Evolutionary conservation across 2,888 invertebrate genomes (phyloP).

Genomic region (Crossocerus cetratus): DNA sequence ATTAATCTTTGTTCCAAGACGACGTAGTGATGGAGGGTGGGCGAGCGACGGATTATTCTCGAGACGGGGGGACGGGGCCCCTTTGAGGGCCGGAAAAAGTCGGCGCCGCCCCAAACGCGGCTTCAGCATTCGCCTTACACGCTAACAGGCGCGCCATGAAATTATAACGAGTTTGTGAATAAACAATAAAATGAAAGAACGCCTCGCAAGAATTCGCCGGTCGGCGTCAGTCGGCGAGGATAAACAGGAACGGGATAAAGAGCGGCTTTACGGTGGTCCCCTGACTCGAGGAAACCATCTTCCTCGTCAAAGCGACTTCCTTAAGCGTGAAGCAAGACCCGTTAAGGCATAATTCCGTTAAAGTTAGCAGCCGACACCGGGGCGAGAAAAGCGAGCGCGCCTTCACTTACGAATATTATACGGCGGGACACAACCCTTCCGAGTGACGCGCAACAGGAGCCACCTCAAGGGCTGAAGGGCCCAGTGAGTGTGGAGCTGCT

Average conservation of each 20-base stretch:
- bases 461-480: not conserved
- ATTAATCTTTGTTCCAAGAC: not conserved
- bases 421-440: conserved; percentile 49
- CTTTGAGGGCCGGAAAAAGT: conserved; percentile 31
- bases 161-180: conserved; percentile 43
- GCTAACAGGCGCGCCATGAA: conserved; percentile 40
- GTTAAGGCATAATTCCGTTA: conserved; percentile 56
- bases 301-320: conserved; percentile 42
- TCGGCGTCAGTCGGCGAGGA: conserved; percentile 23
- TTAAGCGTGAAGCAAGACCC: conserved; percentile 38
- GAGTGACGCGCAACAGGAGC: not conserved
- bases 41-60: conserved; percentile 8
- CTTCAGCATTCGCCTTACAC: conserved; percentile 32
- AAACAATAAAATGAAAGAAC: conserved; percentile 49
- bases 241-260: conserved; percentile 30
- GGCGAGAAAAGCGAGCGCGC: conserved; percentile 37
- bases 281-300: conserved; percentile 23
- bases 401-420: conserved; percentile 52
- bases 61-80: conserved; percentile 14
- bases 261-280: conserved; percentile 32
- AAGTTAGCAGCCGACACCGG: conserved; percentile 43
- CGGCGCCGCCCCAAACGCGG: conserved; percentile 30
- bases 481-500: not conserved
- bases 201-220: conserved; percentile 28
- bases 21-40: conserved; percentile 1